Evolutionary conservation across 2,113 vertebrate genomes (phyloP).

Genomic region (Eptatretus burgeri): DNA sequence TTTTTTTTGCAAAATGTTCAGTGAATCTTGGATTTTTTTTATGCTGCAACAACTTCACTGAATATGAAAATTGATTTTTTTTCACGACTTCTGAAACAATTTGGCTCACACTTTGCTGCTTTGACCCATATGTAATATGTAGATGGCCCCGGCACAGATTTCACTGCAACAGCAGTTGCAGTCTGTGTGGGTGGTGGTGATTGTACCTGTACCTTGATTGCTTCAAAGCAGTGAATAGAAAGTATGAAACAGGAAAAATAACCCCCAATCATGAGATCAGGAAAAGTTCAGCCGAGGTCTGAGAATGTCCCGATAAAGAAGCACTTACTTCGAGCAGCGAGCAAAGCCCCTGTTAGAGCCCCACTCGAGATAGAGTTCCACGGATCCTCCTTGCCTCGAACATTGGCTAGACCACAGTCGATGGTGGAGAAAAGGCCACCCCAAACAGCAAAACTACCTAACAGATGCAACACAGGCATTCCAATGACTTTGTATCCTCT

Average conservation of each 20-base stretch:
- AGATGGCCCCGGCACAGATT: not conserved
- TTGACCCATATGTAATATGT: not conserved
- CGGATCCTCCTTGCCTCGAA: conserved; percentile 74
- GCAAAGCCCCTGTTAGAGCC: conserved; percentile 66
- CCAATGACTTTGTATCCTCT: no score
- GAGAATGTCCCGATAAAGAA: not conserved
- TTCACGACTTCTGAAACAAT: no score
- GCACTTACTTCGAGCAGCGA: conserved; percentile 70
- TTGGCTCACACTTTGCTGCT: no score
- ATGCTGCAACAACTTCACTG: no score
- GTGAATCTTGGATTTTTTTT: no score
- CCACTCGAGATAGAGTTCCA: conserved; percentile 95
- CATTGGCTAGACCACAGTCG: conserved; percentile 65
- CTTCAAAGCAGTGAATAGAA: no score
- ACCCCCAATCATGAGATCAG: not conserved
- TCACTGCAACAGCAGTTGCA: not conserved
- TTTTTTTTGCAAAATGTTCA: no score
- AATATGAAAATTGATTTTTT: no score
- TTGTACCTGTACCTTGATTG: no score
- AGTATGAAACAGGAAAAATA: not conserved
- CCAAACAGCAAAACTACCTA: conserved; percentile 86
- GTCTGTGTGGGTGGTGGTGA: not conserved
- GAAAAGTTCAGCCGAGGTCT: not conserved
- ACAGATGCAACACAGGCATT: not conserved
- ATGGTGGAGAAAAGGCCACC: conserved; percentile 89